Percentiles rank a stretch among this genome's conserved stretches.
phyloP scores from a whole-genome alignment of 2,113 vertebrate genomes.

The Vireo altiloquus region DNA sequence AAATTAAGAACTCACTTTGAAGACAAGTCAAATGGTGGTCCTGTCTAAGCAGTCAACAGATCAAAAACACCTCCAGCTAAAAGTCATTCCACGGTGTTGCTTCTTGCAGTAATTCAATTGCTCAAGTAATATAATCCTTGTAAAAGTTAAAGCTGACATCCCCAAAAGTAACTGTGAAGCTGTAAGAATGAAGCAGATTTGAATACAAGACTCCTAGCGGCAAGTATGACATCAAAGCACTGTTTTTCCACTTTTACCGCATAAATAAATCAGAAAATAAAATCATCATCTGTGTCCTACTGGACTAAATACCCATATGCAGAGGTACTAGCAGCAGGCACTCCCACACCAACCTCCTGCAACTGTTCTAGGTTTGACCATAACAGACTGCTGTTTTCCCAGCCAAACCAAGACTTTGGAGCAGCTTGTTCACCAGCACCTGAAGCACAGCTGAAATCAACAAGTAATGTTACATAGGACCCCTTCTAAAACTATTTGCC shows the following conservation, averaged over 20 bases:
- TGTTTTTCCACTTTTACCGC: background rate
- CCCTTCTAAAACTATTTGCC: background rate
- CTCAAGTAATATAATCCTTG: background rate
- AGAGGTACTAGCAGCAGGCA: background rate
- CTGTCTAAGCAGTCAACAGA: background rate
- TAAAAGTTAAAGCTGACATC: background rate
- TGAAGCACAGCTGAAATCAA: background rate
- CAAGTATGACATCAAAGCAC: background rate
- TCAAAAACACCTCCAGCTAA: background rate
- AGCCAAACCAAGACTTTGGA: background rate
- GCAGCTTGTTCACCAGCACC: background rate
- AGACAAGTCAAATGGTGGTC: background rate
- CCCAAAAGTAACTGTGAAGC: background rate
- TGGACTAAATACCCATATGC: background rate
- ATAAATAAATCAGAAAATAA: background rate
- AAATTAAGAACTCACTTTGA: background rate
- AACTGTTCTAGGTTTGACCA: background rate
- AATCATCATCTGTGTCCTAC: background rate
- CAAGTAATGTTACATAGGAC: background rate
- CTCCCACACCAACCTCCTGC: background rate
- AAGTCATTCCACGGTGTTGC: background rate
- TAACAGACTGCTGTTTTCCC: background rate
- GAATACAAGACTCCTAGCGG: fast-evolving
- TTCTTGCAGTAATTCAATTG: background rate
- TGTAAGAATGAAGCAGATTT: background rate